Conservation (phyloP, 1,140 invertebrate genomes). For the Physella acuta region DNA sequence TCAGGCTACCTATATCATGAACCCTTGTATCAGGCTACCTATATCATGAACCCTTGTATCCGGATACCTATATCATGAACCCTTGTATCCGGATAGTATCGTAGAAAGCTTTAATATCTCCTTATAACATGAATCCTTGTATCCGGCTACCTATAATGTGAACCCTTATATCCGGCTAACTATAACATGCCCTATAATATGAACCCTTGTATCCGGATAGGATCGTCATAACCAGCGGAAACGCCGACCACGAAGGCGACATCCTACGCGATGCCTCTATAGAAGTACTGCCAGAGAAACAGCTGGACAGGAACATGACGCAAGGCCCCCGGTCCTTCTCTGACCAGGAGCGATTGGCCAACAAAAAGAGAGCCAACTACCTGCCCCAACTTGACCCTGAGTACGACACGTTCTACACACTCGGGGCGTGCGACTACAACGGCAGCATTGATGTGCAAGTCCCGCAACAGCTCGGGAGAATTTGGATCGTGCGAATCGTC, state of each 20-base stretch:
- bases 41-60: no score
- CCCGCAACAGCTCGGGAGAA: not conserved
- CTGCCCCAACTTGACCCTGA: not conserved
- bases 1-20: no score
- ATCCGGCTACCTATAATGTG: no score
- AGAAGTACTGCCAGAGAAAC: not conserved
- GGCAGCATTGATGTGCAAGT: not conserved
- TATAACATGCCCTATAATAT: no score
- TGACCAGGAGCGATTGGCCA: not conserved
- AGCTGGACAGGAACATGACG: not conserved
- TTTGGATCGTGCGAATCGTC: not conserved
- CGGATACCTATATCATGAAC: no score
- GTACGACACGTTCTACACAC: not conserved
- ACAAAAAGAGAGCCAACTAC: not conserved
- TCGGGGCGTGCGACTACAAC: not conserved
- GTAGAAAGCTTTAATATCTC: no score
- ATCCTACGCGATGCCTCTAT: not conserved
- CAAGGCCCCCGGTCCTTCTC: not conserved
- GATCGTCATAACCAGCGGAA: not conserved
- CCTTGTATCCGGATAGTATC: no score
- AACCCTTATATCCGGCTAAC: no score
- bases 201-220: no score
- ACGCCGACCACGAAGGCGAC: constrained; percentile 4
- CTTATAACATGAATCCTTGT: no score
- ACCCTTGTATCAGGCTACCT: no score